Evolutionary conservation across 1,140 invertebrate species (phyloP), one percentile per base, ranked within the genome.

Genomic region (Argopecten irradians): DNA sequence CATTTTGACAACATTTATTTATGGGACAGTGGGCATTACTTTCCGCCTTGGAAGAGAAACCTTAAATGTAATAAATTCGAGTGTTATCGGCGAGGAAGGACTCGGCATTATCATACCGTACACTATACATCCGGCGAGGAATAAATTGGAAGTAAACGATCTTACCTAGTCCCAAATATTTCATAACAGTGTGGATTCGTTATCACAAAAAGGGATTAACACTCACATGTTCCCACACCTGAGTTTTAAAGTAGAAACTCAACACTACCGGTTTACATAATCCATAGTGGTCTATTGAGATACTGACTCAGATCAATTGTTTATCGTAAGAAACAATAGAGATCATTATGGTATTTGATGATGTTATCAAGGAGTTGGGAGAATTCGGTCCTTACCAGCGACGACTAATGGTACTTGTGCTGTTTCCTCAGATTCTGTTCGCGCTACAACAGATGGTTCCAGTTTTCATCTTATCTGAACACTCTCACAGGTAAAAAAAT

Each of bases 141-240:
- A n/a, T 71, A n/a, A 11, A 11, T 28, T 8, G n/a, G n/a, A 28
- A 71, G 55, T 71, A 28, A 22, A 71, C 55, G 11, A 28, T 28
- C 55, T 71, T 71, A 71, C 55, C 55, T 71, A 11, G 55, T 11
- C 55, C n/a, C 22, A 71, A 71, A 71, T 71, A 71, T 71, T n/a
- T 71, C 13, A 71, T 71, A 28, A 71, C 43, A 19, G 5, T 46
- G 43, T n/a, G n/a, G n/a, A n/a, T n/a, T n/a, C 55, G 55, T 71
- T 71, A 71, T 71, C 55, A 71, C 55, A 28, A 71, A n/a, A 71
- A 28, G 43, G 19, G 22, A 71, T 71, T 71, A 28, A 71, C 5
- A 71, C 55, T 71, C 55, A 71, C 55, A 71, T 71, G 55, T 71
- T n/a, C 55, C n/a, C 55, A n/a, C 55, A 71, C 55, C 55, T 71